Evolutionary conservation across 2,888 invertebrate genomes (phyloP).

Genomic region (Trachelus troglodyta): DNA sequence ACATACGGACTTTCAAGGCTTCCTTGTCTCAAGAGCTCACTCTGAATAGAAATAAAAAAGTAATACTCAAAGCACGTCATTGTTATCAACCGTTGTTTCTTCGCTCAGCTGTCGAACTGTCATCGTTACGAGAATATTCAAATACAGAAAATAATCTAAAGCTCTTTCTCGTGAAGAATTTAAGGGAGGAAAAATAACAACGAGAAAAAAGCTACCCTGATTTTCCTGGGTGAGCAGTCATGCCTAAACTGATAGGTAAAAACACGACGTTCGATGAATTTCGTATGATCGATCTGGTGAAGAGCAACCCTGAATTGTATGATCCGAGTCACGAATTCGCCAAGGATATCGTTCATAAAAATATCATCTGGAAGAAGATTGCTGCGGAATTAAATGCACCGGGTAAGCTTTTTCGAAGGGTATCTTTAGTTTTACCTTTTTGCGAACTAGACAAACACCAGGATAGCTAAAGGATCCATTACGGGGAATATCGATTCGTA

Average conservation of each 20-base stretch:
- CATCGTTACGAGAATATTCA: background rate
- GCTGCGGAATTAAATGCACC: conserved; percentile 32
- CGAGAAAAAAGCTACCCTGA: background rate
- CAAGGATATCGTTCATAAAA: conserved; percentile 20
- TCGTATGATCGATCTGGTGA: conserved; percentile 35
- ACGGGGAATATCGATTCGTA: background rate
- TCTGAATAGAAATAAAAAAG: background rate
- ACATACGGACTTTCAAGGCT: background rate
- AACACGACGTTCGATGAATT: conserved; percentile 21
- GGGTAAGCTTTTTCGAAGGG: conserved; percentile 24
- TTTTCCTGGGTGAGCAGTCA: background rate
- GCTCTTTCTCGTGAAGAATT: background rate
- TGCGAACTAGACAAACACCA: too few species aligned
- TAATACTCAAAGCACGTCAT: background rate
- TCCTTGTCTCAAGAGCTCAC: background rate
- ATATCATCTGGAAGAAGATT: conserved; percentile 33
- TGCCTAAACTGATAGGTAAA: background rate
- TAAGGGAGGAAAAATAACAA: background rate
- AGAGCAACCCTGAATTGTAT: conserved; percentile 31
- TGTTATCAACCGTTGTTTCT: background rate
- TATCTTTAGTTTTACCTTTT: background rate
- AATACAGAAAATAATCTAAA: background rate
- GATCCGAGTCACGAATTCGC: conserved; percentile 27
- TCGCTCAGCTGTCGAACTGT: background rate
- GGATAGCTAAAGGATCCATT: background rate